Base-by-base conservation (phyloP, 2,113 vertebrate genomes). In the Euleptes europaea region DNA sequence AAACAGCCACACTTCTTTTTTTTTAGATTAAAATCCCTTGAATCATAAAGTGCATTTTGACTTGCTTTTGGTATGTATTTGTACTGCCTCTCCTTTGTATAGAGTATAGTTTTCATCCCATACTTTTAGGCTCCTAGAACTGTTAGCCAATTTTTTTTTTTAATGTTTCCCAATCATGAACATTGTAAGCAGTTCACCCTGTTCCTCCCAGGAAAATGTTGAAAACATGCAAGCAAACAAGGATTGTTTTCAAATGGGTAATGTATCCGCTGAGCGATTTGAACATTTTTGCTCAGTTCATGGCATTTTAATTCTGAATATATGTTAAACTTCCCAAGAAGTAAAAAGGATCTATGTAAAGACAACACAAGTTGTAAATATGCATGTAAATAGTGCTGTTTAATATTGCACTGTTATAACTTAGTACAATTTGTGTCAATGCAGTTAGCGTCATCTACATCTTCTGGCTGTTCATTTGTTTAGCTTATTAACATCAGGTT, bases 341-440 rank as follows among this genome's bases (percentile, higher is more conserved):
- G 74, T 91, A 92, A 76, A 28, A 86, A 86, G 79, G 88, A 84
- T 83, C 86, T 84, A 85, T 91, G 70, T 92, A 90, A 92, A 94
- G 77, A 89, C 89, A 89, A 94, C 83, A 1, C 78, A 87, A 60
- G 42, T 75, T 96, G 94, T 97, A 96, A 95, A 96, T 97, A 95
- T 89, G 93, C 95, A 95, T 96, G 96, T 96, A 97, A 96, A 96
- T 96, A 96, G 92, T 94, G 96, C 92, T 95, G 89, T 95, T 85
- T 95, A 93, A 95, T 95, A 96, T 92, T 92, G 92, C 92, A 92
- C 79, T 94, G 93, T 94, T 92, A 91, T 2, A 94, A 92, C 91
- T 94, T 91, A 89, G 90, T 94, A 94, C 91, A 92, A 84, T 87
- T 94, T 94, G 90, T 91, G 93, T 95, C 94, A 92, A 92, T 83